Percentiles rank a stretch among this genome's conserved stretches.
These are phyloP conservation scores for Monopterus albus DNA, from an alignment of 2,113 vertebrate genomes.

Conservation along the genomic window DNA sequence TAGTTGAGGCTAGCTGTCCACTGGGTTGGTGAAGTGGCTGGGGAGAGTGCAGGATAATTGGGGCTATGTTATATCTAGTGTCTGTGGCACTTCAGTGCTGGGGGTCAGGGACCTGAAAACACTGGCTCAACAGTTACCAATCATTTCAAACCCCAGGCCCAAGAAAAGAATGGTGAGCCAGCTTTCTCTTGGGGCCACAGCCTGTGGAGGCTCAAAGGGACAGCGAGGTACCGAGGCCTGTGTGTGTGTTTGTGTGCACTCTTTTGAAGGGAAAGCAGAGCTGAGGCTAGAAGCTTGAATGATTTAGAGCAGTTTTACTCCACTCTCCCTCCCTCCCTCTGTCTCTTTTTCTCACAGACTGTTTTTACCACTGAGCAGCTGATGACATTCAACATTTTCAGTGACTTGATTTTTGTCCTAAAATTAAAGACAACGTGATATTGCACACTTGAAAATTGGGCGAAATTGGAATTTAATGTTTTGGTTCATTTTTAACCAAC, in stretches of 20 bases:
- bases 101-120: slow-evolving; percentile 89
- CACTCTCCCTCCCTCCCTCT: slow-evolving; percentile 4
- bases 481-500: slow-evolving; percentile 57
- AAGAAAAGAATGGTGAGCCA: slow-evolving; percentile 82
- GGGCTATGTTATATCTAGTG: slow-evolving; percentile 92
- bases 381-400: slow-evolving; percentile 13
- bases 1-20: background rate
- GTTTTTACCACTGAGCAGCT: slow-evolving; percentile 41
- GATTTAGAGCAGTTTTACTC: slow-evolving; percentile 92
- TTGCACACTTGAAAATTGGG: slow-evolving; percentile 36
- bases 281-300: slow-evolving; percentile 88
- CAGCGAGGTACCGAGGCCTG: slow-evolving; percentile 72
- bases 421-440: slow-evolving; percentile 55
- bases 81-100: slow-evolving; percentile 87
- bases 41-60: slow-evolving; percentile 91
- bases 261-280: slow-evolving; percentile 85
- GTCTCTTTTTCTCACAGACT: background rate
- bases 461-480: slow-evolving; percentile 62
- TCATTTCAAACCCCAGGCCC: slow-evolving; percentile 88
- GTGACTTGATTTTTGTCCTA: background rate
- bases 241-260: slow-evolving; percentile 19
- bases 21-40: slow-evolving; percentile 50
- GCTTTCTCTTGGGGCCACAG: slow-evolving; percentile 77
- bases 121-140: slow-evolving; percentile 91
- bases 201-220: slow-evolving; percentile 91